phyloP scores from a whole-genome alignment of 1,140 invertebrate species.

The Zaprionus africanus region DNA sequence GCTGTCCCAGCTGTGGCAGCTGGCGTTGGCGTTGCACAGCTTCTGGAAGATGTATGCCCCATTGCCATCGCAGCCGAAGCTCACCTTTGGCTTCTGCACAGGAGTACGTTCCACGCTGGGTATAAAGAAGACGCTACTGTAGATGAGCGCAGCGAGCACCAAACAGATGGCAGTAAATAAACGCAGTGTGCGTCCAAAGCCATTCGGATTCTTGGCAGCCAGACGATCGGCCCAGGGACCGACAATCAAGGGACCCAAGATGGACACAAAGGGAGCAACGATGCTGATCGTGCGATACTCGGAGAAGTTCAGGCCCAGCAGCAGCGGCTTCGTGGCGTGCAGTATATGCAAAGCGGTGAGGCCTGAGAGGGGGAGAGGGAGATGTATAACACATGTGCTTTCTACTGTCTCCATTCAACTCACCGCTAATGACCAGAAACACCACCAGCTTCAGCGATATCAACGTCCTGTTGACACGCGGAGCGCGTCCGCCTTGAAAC shows the following conservation, averaged over 20 bases:
- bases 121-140: slow-evolving; percentile 87
- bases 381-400: neutral
- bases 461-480: slow-evolving; percentile 73
- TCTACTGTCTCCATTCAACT: slow-evolving; percentile 13
- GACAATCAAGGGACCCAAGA: slow-evolving; percentile 88
- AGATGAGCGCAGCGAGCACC: slow-evolving; percentile 88
- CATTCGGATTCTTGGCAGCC: slow-evolving; percentile 81
- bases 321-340: slow-evolving; percentile 89
- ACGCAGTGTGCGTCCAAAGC: slow-evolving; percentile 85
- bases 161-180: slow-evolving; percentile 89
- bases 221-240: slow-evolving; percentile 89
- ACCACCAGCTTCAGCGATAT: slow-evolving; percentile 78
- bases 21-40: slow-evolving; percentile 87
- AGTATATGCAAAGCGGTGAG: slow-evolving; percentile 91
- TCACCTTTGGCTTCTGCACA: slow-evolving; percentile 86
- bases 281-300: slow-evolving; percentile 90
- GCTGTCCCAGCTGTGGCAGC: slow-evolving; percentile 88
- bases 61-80: slow-evolving; percentile 88
- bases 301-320: slow-evolving; percentile 88
- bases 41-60: slow-evolving; percentile 89
- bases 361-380: slow-evolving; percentile 84
- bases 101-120: slow-evolving; percentile 86
- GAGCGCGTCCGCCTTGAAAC: slow-evolving; percentile 57
- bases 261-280: slow-evolving; percentile 89
- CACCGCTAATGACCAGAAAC: slow-evolving; percentile 79